These are phyloP conservation scores for Gymnopithys bicolor DNA, from an alignment of 2,797 vertebrate species.

Conservation along the genomic window DNA sequence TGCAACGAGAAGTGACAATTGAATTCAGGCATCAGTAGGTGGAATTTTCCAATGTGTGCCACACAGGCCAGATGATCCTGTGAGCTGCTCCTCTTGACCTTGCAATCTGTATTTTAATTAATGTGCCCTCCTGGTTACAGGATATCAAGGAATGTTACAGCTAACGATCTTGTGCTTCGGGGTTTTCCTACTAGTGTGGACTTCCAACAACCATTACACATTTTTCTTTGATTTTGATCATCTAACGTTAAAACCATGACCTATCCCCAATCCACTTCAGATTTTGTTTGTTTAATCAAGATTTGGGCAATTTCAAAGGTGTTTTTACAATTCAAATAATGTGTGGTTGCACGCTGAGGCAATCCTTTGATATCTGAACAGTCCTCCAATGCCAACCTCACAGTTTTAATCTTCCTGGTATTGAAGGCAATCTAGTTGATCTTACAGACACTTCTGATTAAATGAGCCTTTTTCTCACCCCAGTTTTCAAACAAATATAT, in stretches of 20 bases:
- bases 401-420: neutral
- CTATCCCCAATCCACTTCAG: neutral
- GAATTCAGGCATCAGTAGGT: neutral
- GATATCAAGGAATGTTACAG: neutral
- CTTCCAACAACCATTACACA: neutral
- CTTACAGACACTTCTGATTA: neutral
- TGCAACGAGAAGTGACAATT: neutral
- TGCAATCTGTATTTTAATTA: neutral
- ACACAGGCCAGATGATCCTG: neutral
- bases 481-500: neutral
- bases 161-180: neutral
- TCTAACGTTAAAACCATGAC: neutral
- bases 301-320: constrained; percentile 12
- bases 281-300: neutral
- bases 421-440: neutral
- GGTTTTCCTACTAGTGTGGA: neutral
- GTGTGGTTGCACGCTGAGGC: neutral
- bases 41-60: neutral
- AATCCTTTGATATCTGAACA: neutral
- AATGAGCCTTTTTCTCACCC: neutral
- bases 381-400: neutral
- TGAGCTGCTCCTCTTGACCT: neutral
- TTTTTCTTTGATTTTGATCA: constrained; percentile 21
- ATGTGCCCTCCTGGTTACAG: neutral
- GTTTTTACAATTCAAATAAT: neutral